Evolutionary conservation across 2,113 vertebrate species (phyloP), one percentile per base, ranked within the genome.

Genomic region (Sylvia atricapilla): DNA sequence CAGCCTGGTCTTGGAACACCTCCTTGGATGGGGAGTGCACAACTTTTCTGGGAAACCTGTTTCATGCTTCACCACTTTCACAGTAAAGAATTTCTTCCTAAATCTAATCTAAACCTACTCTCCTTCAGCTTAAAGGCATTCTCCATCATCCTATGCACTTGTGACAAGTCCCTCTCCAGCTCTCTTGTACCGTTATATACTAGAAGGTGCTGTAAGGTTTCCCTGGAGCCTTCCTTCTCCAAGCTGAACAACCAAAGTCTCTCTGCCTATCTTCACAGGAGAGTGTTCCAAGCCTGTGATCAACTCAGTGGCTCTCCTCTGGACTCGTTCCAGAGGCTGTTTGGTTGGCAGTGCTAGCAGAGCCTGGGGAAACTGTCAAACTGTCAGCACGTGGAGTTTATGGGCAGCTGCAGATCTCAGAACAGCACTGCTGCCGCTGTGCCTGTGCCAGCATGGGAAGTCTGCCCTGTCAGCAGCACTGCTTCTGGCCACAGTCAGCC

Each of bases 361-460:
- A 78, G 35, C 11, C 86, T 64, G 49, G 44, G 81, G 81, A 64
- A 82, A 49, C 41, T 49, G 62, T 74, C 77, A 87, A 82, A 49
- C 41, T 49, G 62, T 74, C 77, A 87, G 37, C 5, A 4, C 0
- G 0, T 5, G 20, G 0, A 2, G 46, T 60, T 91, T n/a, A 31
- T 7, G 33, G 41, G 58, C 35, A 33, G 37, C 18, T 4, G 52
- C 53, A 68, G 33, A 55, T 47, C 39, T 74, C 33, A 30, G 37
- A 5, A 18, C 9, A 22, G 58, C 2, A 1, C 12, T 46, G 64
- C 68, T 72, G 53, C 44, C 0, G 0, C 5, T 30, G 55, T 30
- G 73, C 60, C 80, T 37, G 49, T 82, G 81, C 85, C 79, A 90
- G 62, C 19, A n/a, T 4, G 63, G 47, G 33, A 64, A 58, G 43